These are phyloP conservation scores for Diorhabda sublineata DNA, from an alignment of 1,140 invertebrate genomes.

Conservation along the genomic window DNA sequence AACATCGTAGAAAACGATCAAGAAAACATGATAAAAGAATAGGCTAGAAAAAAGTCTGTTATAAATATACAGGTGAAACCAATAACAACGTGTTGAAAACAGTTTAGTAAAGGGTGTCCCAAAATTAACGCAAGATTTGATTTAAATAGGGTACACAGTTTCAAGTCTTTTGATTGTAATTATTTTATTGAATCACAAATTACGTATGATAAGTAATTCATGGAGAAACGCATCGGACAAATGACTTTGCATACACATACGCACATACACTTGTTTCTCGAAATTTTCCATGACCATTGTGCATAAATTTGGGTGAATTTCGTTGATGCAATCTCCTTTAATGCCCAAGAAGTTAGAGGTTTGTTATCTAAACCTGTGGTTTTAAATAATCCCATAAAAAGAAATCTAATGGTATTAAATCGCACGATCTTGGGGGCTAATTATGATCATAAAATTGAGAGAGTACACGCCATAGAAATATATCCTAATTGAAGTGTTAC, in stretches of 20 bases:
- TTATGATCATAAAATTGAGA: neutral
- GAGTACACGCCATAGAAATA: neutral
- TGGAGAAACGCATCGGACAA: neutral
- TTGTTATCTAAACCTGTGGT: neutral
- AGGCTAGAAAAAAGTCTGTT: too few relatives aligned
- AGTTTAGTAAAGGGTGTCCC: neutral
- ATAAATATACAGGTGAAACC: too few relatives aligned
- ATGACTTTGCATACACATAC: neutral
- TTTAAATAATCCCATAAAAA: neutral
- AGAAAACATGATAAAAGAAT: too few relatives aligned
- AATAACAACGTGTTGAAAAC: too few relatives aligned
- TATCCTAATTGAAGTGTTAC: neutral
- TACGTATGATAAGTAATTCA: neutral
- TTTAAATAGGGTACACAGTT: neutral
- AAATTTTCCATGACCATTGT: neutral
- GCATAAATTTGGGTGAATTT: neutral
- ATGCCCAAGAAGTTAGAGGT: neutral
- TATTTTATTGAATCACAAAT: neutral
- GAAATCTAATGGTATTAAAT: neutral
- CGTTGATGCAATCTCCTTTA: neutral
- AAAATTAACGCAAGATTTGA: slow-evolving; percentile 10
- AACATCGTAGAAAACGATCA: too few relatives aligned
- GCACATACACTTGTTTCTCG: neutral
- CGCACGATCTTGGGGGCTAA: neutral
- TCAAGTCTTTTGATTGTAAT: neutral